phyloP scores from a whole-genome alignment of 2,113 vertebrate genomes.

The Colinus virginianus region DNA sequence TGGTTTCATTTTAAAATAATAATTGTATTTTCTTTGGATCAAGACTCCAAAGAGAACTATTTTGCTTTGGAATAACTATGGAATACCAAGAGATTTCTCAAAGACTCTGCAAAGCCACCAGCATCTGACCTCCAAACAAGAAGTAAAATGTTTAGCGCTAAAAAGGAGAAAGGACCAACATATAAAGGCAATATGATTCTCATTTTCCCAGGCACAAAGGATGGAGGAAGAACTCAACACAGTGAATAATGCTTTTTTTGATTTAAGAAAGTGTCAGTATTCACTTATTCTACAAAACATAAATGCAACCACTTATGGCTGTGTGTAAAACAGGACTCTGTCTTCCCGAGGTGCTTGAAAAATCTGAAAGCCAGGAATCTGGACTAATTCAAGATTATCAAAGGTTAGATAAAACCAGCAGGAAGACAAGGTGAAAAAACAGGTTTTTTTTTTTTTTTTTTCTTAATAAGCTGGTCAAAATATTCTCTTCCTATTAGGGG shows the following conservation, averaged over 20 bases:
- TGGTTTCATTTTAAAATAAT: neutral
- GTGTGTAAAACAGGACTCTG: neutral
- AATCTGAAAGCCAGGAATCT: neutral
- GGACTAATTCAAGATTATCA: neutral
- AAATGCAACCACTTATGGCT: neutral
- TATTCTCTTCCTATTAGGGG: neutral
- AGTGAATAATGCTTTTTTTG: neutral
- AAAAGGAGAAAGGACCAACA: neutral
- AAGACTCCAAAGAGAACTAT: neutral
- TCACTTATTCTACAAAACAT: neutral
- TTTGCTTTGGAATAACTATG: neutral
- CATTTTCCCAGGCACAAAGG: neutral
- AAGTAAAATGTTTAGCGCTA: neutral
- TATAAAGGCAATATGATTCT: neutral
- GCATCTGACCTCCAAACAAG: neutral
- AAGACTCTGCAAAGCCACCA: neutral
- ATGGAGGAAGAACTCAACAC: neutral
- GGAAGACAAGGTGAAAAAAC: neutral
- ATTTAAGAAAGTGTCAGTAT: neutral
- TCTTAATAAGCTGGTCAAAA: neutral
- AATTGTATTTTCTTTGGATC: neutral
- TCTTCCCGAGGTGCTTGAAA: neutral
- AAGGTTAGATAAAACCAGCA: neutral
- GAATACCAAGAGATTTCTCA: conserved; percentile 2
- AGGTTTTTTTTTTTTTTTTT: neutral